phyloP scores from a whole-genome alignment of 2,888 invertebrate species.

The Proisotoma minuta region DNA sequence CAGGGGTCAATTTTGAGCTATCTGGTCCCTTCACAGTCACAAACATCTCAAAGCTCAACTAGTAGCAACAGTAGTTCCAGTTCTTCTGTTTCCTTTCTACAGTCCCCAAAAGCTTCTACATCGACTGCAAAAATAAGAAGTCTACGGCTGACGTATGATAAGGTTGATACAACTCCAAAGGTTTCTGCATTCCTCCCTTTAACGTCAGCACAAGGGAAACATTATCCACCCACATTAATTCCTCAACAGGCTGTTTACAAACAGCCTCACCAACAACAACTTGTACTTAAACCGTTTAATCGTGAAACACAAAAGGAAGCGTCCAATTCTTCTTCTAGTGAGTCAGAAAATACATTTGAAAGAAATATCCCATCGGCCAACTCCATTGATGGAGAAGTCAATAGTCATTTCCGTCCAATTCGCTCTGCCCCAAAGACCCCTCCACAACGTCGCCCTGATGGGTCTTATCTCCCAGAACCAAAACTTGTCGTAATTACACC shows the following conservation, averaged over 20 bases:
- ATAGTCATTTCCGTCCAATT: constrained; percentile 43
- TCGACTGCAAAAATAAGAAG: background rate
- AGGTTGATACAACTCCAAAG: background rate
- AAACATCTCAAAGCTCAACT: background rate
- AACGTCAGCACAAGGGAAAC: background rate
- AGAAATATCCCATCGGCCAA: constrained; percentile 26
- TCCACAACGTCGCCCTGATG: constrained; percentile 37
- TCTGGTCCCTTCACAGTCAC: background rate
- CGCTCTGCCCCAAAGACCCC: constrained; percentile 43
- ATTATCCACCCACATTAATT: background rate
- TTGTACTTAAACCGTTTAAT: background rate
- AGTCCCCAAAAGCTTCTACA: background rate
- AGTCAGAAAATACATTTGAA: background rate
- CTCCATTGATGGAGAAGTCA: constrained; percentile 40
- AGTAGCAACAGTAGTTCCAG: background rate
- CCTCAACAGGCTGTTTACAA: background rate
- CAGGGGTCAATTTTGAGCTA: constrained; percentile 2
- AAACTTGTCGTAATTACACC: constrained; percentile 33
- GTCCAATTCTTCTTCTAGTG: background rate
- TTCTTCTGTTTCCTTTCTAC: background rate
- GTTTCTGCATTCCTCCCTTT: background rate
- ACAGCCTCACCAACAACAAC: background rate
- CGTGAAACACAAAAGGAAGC: background rate
- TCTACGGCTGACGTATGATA: background rate
- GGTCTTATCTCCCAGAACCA: constrained; percentile 39